phyloP scores from a whole-genome alignment of 92 coral and sea anemone species.

The Desmophyllum pertusum region DNA sequence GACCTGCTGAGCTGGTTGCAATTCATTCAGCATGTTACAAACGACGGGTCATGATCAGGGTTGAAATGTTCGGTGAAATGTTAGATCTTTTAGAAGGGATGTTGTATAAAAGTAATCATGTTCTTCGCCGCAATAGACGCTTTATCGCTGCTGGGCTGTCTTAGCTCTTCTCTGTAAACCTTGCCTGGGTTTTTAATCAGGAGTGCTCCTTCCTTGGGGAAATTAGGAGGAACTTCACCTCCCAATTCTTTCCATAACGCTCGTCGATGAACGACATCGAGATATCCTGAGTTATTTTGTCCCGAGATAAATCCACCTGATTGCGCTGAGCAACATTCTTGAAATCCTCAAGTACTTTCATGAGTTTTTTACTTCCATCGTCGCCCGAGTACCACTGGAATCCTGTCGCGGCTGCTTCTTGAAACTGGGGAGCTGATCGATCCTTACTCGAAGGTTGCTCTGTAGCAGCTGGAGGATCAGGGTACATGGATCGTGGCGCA shows the following conservation, averaged over 20 bases:
- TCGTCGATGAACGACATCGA: slow-evolving; percentile 11
- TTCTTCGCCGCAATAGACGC: neutral
- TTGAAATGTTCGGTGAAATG: too few species aligned
- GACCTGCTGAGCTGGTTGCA: too few species aligned
- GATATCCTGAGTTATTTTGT: slow-evolving; percentile 34
- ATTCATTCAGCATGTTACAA: too few species aligned
- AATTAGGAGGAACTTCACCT: slow-evolving; percentile 21
- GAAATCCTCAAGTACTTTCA: neutral
- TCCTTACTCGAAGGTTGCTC: too few species aligned
- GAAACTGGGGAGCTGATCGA: neutral
- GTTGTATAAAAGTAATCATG: neutral
- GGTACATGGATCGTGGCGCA: neutral
- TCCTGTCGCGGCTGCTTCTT: neutral
- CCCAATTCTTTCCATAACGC: neutral
- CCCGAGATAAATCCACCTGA: slow-evolving; percentile 19
- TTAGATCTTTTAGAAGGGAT: too few species aligned
- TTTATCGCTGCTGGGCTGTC: neutral
- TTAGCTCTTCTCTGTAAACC: too few species aligned
- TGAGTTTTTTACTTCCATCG: neutral
- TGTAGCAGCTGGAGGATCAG: neutral
- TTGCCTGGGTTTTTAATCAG: neutral
- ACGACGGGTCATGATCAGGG: too few species aligned
- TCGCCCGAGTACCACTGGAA: slow-evolving; percentile 39
- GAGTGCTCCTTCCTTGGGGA: slow-evolving; percentile 1
- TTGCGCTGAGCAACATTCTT: neutral